Evolutionary conservation across 2,797 vertebrate genomes (phyloP).

Genomic region (Erethizon dorsatum): DNA sequence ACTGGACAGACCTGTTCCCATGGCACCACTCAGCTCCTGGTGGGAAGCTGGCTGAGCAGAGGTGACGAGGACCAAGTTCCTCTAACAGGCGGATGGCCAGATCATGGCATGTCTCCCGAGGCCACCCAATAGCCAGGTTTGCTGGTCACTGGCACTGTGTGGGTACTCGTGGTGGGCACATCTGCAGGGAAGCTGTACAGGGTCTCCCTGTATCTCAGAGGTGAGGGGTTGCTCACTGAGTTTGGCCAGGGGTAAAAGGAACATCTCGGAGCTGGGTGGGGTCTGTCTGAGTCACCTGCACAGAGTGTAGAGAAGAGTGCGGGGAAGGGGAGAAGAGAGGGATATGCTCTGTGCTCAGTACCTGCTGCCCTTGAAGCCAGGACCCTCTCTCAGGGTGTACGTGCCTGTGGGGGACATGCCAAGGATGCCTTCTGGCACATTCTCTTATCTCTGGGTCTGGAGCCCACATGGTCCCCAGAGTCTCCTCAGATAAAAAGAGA

Average conservation of each 20-base stretch:
- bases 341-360: not conserved
- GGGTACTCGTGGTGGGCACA: not conserved
- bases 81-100: not conserved
- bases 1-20: not conserved
- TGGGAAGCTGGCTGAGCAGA: not conserved
- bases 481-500: not conserved
- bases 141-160: accelerated
- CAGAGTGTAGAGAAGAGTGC: not conserved
- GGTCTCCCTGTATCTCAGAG: not conserved
- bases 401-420: not conserved
- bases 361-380: not conserved
- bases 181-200: not conserved
- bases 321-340: accelerated
- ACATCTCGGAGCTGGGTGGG: not conserved
- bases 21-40: accelerated
- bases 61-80: accelerated
- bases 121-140: accelerated
- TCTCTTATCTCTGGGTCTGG: not conserved
- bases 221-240: accelerated
- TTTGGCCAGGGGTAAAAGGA: not conserved
- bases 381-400: not conserved
- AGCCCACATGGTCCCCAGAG: not conserved
- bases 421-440: not conserved
- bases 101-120: accelerated
- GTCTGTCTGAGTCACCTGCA: not conserved